A percentile compares a stretch with the other conserved stretches of the same genome.
phyloP scores from a whole-genome alignment of 2,113 vertebrate species.

The Ptilorrhoa leucosticta region DNA sequence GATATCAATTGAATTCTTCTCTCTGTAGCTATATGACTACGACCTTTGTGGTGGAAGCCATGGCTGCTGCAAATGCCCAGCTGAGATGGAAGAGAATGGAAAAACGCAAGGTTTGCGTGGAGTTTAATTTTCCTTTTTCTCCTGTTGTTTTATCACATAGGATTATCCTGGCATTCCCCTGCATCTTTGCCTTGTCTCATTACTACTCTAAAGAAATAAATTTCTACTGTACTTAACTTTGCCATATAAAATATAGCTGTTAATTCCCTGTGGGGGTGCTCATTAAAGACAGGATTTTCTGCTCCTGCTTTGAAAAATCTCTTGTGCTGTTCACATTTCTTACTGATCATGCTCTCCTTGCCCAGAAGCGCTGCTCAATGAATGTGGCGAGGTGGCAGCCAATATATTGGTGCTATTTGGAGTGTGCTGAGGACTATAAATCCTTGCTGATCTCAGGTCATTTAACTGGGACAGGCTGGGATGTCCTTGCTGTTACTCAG shows the following conservation, averaged over 20 bases:
- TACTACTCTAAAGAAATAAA: conserved; percentile 29
- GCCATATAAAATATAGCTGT: neutral
- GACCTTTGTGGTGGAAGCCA: conserved; percentile 95
- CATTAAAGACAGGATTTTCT: conserved; percentile 42
- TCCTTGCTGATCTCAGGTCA: conserved; percentile 13
- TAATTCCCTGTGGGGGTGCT: conserved; percentile 27
- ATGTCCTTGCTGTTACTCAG: conserved; percentile 1
- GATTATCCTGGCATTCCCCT: neutral
- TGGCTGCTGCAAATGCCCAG: conserved; percentile 96
- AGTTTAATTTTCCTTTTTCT: neutral
- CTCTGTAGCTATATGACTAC: conserved; percentile 91
- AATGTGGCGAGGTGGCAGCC: neutral
- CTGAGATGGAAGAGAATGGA: conserved; percentile 93
- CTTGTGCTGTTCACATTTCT: neutral
- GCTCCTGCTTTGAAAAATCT: conserved; percentile 23
- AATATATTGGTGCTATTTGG: conserved; percentile 15
- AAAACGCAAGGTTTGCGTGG: conserved; percentile 81
- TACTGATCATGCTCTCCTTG: neutral
- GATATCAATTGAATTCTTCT: neutral
- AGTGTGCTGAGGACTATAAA: conserved; percentile 12
- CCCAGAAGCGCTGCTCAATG: neutral
- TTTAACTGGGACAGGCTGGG: conserved; percentile 24
- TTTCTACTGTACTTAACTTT: conserved; percentile 35
- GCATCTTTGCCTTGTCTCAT: neutral
- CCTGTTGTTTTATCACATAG: neutral